These are phyloP conservation scores for Aselliscus stoliczkanus DNA, from an alignment of 2,797 vertebrate genomes.

Conservation along the genomic window DNA sequence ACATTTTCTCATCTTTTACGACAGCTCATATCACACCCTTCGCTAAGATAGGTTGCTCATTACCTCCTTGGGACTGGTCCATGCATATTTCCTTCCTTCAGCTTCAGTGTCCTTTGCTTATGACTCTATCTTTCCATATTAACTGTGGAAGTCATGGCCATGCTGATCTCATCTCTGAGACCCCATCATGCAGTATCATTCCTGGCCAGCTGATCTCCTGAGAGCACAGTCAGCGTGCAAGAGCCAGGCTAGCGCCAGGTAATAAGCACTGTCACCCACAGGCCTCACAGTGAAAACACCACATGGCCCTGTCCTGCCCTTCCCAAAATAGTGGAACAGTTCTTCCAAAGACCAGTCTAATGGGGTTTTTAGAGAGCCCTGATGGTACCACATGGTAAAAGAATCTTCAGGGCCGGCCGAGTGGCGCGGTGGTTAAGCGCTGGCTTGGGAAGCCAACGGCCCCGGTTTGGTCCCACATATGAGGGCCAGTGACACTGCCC, in stretches of 20 bases:
- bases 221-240: neutral
- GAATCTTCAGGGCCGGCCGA: too few relatives aligned
- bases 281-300: neutral
- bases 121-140: neutral
- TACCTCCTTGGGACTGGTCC: neutral
- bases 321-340: neutral
- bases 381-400: neutral
- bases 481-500: too few relatives aligned
- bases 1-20: neutral
- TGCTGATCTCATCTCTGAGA: neutral
- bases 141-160: too few relatives aligned
- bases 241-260: neutral
- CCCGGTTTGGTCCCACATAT: too few relatives aligned
- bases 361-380: neutral
- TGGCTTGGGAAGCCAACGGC: too few relatives aligned
- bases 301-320: fast-evolving
- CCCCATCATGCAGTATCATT: neutral
- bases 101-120: neutral
- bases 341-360: neutral
- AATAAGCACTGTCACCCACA: neutral
- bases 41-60: neutral
- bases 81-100: neutral
- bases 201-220: neutral
- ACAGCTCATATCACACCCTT: neutral
- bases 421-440: too few relatives aligned